These are phyloP conservation scores for Plemyria rubiginata DNA, from an alignment of 2,888 invertebrate species.

Conservation along the genomic window DNA sequence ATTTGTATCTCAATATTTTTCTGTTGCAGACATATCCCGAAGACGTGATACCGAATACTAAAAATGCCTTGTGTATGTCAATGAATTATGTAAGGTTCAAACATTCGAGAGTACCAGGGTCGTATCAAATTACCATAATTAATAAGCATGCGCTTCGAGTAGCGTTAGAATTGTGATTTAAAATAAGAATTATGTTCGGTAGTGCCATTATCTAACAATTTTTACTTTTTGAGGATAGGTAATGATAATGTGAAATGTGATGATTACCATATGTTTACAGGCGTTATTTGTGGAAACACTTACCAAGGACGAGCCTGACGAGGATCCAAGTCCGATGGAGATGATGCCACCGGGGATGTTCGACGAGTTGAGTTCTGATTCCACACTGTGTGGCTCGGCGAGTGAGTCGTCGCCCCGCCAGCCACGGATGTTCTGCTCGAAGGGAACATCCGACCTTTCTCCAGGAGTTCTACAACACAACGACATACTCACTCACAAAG, in stretches of 20 bases:
- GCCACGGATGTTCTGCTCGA: conserved; percentile 1
- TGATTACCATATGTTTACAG: background rate
- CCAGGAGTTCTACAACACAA: background rate
- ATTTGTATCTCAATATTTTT: conserved; percentile 4
- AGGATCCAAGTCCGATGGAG: background rate
- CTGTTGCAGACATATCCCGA: conserved; percentile 2
- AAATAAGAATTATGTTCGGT: background rate
- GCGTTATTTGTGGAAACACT: conserved; percentile 3
- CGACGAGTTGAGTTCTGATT: conserved; percentile 6
- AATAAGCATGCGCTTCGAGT: background rate
- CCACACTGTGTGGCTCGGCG: background rate
- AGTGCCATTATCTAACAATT: background rate
- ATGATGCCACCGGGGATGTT: conserved; percentile 12
- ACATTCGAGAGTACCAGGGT: conserved; percentile 22
- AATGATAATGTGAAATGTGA: background rate
- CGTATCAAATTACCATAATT: conserved; percentile 20
- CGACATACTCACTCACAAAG: background rate
- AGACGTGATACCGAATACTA: conserved; percentile 13
- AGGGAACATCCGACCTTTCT: conserved; percentile 1
- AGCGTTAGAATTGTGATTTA: conserved; percentile 4
- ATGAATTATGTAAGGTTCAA: conserved; percentile 22
- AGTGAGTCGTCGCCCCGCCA: conserved; percentile 1
- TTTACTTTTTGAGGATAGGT: background rate
- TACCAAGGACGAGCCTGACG: conserved; percentile 17
- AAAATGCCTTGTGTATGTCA: conserved; percentile 20